Evolutionary conservation across 35 echinoderm and acorn worm species (phyloP).

Genomic region (Lytechinus variegatus): DNA sequence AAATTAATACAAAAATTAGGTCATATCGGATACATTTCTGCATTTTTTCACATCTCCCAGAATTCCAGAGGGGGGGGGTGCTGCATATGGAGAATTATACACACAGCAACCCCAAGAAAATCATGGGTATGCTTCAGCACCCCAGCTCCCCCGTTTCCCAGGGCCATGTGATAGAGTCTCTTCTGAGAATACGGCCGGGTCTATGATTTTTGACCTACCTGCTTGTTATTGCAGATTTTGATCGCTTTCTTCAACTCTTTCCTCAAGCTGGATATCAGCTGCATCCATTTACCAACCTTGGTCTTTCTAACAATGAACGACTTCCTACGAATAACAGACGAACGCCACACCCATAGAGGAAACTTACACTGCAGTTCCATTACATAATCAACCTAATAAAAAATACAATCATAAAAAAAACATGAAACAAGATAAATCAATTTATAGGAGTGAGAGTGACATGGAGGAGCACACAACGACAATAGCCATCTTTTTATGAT

Average conservation of each 20-base stretch:
- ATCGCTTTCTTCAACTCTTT: background rate
- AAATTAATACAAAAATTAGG: too few species aligned
- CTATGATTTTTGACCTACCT: background rate
- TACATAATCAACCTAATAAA: background rate
- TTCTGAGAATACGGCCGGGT: background rate
- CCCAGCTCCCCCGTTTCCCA: too few species aligned
- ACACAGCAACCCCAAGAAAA: background rate
- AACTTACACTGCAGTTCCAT: slow-evolving; percentile 24
- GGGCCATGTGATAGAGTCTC: too few species aligned
- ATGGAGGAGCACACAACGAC: too few species aligned
- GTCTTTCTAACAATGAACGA: background rate
- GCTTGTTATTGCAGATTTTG: slow-evolving; percentile 4
- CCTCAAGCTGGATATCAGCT: background rate
- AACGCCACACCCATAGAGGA: background rate
- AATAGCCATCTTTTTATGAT: too few species aligned
- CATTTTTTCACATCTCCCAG: too few species aligned
- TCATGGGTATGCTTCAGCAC: background rate
- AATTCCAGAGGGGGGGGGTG: background rate
- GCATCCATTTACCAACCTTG: background rate
- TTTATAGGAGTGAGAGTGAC: too few species aligned
- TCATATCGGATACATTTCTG: too few species aligned
- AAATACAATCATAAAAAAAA: background rate
- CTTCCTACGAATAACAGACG: slow-evolving; percentile 8
- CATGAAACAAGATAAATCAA: background rate
- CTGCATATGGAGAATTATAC: too few species aligned